These are phyloP conservation scores for Calcarius lapponicus DNA, from an alignment of 2,797 vertebrate genomes.

Conservation along the genomic window DNA sequence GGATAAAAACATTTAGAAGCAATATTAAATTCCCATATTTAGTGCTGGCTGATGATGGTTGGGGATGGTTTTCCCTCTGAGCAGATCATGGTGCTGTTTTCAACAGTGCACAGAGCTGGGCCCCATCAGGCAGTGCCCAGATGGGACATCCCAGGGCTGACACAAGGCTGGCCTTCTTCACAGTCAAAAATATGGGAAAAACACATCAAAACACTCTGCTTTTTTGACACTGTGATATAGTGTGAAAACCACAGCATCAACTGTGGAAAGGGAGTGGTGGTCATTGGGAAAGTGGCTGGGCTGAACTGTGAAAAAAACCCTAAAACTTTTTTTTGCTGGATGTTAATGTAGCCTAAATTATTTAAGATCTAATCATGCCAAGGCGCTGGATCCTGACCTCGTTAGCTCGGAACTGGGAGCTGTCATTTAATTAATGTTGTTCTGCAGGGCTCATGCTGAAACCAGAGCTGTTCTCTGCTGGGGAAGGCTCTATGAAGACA, in stretches of 20 bases:
- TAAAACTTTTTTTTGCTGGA: background rate
- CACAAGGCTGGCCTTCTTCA: background rate
- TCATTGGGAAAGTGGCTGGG: background rate
- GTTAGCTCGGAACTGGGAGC: background rate
- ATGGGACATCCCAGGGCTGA: background rate
- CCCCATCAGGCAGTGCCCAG: background rate
- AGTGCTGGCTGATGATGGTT: background rate
- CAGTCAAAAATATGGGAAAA: background rate
- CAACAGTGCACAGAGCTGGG: background rate
- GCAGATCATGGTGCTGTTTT: background rate
- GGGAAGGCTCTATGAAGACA: background rate
- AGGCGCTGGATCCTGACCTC: background rate
- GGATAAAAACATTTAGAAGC: background rate
- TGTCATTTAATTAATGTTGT: conserved; percentile 10
- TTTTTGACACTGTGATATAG: background rate
- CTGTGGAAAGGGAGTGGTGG: background rate
- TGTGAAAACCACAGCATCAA: fast-evolving
- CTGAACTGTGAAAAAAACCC: background rate
- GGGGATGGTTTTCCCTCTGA: background rate
- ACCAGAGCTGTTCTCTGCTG: background rate
- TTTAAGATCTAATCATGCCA: background rate
- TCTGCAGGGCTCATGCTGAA: background rate
- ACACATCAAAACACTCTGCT: background rate
- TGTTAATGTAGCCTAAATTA: background rate
- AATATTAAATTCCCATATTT: background rate